Base-by-base conservation (phyloP, 2,797 vertebrate genomes). In the Enteromius mattozi region DNA sequence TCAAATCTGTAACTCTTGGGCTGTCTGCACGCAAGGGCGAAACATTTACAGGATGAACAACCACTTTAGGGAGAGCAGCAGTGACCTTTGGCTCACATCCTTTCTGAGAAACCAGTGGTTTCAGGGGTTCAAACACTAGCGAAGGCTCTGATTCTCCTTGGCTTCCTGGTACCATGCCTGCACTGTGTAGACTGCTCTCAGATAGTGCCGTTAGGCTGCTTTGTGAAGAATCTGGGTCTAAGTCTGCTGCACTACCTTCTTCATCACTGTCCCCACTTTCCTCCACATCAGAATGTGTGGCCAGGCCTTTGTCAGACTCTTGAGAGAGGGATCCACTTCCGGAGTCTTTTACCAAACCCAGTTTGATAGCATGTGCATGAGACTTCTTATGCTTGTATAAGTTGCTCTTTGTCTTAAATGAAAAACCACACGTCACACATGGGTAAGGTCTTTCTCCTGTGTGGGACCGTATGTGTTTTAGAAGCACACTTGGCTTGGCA, bases 361-460 rank as follows among this genome's bases (percentile, higher is more conserved):
- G 95, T 91, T 99, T 99, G 89, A 99, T 98, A 27, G 97, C 97
- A 6, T 99, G 98, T 0, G 98, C 98, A 17, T 99, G 98, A 33
- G 98, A 99, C 77, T 99, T 99, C 92, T 99, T 99, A 96, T 99
- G 98, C 96, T 99, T 99, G 91, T 99, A 99, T 66, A 99, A 92
- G 90, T 99, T 99, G 91, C 98, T 99, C 94, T 99, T 99, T 87
- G 98, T 99, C 94, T 99, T 99, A 92, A 99, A 99, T 0, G 98
- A 99, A 93, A 99, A 99, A 35, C 97, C 98, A 88, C 98, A 99
- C 0, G 98, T 98, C 77, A 98, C 95, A 86, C 98, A 99, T 45
- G 98, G 98, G 87, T 99, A 99, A 0, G 98, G 98, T 40, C 98
- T 94, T 88, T 99, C 98, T 83, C 98, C 98, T 2, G 98, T 99